phyloP scores from a whole-genome alignment of 2,888 invertebrate species.

The Rotaria macrura region DNA sequence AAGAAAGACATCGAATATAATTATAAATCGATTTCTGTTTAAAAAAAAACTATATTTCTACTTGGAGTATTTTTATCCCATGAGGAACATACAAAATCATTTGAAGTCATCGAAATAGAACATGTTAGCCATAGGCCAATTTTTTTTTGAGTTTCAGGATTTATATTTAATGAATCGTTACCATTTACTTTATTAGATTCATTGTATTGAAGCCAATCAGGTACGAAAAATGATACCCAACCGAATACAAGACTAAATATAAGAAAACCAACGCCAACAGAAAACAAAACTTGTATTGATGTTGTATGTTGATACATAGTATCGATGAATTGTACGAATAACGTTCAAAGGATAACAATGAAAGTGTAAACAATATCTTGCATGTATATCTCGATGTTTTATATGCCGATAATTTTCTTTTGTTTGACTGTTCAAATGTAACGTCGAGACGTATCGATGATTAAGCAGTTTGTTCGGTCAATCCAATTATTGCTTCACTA shows the following conservation, averaged over 20 bases:
- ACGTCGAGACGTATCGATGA: not conserved
- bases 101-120: not conserved
- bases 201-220: slow-evolving; percentile 3
- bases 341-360: too few relatives aligned
- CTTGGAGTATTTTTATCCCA: not conserved
- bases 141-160: not conserved
- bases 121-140: not conserved
- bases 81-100: not conserved
- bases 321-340: not conserved
- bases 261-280: not conserved
- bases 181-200: not conserved
- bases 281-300: not conserved
- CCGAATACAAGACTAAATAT: not conserved
- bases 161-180: too few relatives aligned
- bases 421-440: not conserved
- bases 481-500: not conserved
- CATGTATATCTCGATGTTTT: not conserved
- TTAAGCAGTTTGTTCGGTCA: not conserved
- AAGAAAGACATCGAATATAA: not conserved
- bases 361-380: not conserved
- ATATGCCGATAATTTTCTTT: not conserved
- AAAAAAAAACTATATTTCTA: too few relatives aligned
- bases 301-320: not conserved
- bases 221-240: not conserved
- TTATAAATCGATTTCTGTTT: not conserved